A percentile compares a stretch with the other conserved stretches of the same genome.
Conservation (phyloP, 1,140 invertebrate species). For the Anagrus nilaparvatae region DNA sequence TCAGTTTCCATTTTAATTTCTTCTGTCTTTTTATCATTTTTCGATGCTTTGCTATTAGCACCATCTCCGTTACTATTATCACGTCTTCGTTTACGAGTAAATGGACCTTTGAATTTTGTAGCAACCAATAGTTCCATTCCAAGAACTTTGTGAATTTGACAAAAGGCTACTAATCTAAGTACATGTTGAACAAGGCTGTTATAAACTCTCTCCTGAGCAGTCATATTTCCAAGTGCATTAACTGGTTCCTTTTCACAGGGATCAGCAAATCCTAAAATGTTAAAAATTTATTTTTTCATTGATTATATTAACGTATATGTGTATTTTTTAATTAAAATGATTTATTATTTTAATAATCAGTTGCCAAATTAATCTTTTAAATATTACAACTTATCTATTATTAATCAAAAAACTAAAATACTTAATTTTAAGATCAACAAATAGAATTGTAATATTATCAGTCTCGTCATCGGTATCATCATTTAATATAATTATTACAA, state of each 20-base stretch:
- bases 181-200: conserved; percentile 93
- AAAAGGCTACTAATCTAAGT: conserved; percentile 83
- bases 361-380: conserved; percentile 29
- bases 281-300: conserved; percentile 4
- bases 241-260: conserved; percentile 93
- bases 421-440: conserved; percentile 20
- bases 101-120: conserved; percentile 48
- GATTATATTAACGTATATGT: too few species aligned
- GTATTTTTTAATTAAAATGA: not conserved
- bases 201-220: conserved; percentile 86
- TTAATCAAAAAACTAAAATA: conserved; percentile 25
- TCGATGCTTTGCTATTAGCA: conserved; percentile 50
- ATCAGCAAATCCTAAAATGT: conserved; percentile 66
- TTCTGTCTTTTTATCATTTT: conserved; percentile 50
- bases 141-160: conserved; percentile 90
- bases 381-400: conserved; percentile 12
- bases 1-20: conserved; percentile 45
- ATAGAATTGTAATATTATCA: conserved; percentile 22
- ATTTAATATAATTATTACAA: conserved; percentile 16
- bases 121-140: conserved; percentile 60
- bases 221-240: conserved; percentile 77
- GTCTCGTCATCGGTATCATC: conserved; percentile 38
- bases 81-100: conserved; percentile 52
- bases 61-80: conserved; percentile 53
- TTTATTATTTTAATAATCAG: conserved; percentile 17